phyloP scores from a whole-genome alignment of 2,797 vertebrate genomes.

The Somateria mollissima region DNA sequence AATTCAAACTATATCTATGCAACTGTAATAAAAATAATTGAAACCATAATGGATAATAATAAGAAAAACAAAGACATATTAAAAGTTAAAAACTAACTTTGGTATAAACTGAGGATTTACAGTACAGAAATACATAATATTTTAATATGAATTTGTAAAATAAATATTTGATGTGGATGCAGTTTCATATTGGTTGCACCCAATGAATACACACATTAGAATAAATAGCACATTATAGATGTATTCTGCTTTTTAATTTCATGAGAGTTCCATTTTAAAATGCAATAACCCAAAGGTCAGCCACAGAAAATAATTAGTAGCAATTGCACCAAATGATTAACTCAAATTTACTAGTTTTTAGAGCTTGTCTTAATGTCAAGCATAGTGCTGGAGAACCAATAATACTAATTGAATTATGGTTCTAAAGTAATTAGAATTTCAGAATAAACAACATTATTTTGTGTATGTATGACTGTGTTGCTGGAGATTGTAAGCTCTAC shows the following conservation, averaged over 20 bases:
- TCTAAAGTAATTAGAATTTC: constrained; percentile 54
- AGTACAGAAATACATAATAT: background rate
- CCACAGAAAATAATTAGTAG: constrained; percentile 26
- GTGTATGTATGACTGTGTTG: background rate
- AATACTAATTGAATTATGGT: constrained; percentile 60
- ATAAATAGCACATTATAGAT: constrained; percentile 28
- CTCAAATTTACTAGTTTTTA: constrained; percentile 47
- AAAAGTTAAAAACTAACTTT: constrained; percentile 60
- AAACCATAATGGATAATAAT: constrained; percentile 58
- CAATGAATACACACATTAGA: constrained; percentile 39
- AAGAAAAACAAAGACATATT: background rate
- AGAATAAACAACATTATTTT: constrained; percentile 41
- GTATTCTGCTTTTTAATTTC: constrained; percentile 26
- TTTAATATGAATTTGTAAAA: constrained; percentile 18
- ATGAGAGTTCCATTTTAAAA: constrained; percentile 30
- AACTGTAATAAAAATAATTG: constrained; percentile 71
- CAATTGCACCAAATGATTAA: constrained; percentile 42
- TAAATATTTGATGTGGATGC: constrained; percentile 4
- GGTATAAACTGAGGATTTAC: constrained; percentile 47
- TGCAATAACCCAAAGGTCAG: constrained; percentile 49
- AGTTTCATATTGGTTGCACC: background rate
- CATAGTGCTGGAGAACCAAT: constrained; percentile 15
- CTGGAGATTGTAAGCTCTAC: constrained; percentile 13
- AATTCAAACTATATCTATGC: constrained; percentile 47
- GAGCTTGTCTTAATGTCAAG: constrained; percentile 45